Conservation (phyloP, 2,113 vertebrate genomes). For the Cavia porcellus region DNA sequence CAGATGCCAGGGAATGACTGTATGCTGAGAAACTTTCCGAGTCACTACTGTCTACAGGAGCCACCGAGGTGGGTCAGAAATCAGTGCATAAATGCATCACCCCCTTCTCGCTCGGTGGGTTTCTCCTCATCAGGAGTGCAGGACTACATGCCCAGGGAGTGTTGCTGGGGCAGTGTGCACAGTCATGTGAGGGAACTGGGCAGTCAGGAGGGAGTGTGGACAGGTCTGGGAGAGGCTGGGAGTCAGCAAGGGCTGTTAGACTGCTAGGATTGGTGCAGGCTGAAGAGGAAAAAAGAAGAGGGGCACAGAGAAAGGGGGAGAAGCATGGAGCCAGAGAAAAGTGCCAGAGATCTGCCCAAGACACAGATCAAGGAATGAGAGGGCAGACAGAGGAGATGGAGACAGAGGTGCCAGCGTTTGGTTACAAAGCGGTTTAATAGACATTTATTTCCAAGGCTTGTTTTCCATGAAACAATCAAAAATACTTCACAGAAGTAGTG, state of each 20-base stretch:
- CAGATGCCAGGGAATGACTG: neutral
- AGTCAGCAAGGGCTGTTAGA: constrained; percentile 10
- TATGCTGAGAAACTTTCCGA: neutral
- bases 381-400: constrained; percentile 67
- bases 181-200: neutral
- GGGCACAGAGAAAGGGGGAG: neutral
- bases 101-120: neutral
- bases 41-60: neutral
- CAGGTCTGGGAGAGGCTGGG: neutral
- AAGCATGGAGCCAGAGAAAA: neutral
- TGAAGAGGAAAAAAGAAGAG: neutral
- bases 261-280: neutral
- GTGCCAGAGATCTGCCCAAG: neutral
- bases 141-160: neutral
- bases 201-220: neutral
- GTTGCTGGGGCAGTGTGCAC: neutral
- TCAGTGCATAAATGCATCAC: neutral
- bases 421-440: constrained; percentile 83
- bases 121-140: neutral
- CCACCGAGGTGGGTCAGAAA: neutral
- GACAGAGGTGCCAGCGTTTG: constrained; percentile 73
- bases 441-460: constrained; percentile 80
- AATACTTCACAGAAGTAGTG: constrained; percentile 93
- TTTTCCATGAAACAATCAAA: constrained; percentile 89
- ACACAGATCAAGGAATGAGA: neutral